Evolutionary conservation across 2,113 vertebrate genomes (phyloP), one percentile per base, ranked within the genome.

Genomic region (Aplodontia rufa): DNA sequence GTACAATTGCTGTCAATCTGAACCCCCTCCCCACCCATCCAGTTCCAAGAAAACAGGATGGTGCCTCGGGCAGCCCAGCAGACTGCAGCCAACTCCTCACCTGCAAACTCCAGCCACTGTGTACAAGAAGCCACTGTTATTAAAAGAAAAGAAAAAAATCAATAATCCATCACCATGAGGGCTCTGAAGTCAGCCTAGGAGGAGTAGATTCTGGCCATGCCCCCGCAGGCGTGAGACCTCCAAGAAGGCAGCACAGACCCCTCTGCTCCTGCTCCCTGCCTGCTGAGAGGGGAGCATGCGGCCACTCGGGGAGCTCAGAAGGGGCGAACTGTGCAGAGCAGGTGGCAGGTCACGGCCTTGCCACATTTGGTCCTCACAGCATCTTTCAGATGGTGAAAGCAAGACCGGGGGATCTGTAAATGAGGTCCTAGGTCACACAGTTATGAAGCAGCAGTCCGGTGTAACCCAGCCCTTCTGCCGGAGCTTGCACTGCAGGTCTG

Each of bases 71-170:
- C 64, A 30, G 24, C 28, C n/a, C 28, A 62, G 47, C 47, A 47
- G 35, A 5, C 72, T 75, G 13, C 35, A 16, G 0, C 62, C 40
- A 10, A 49, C 26, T 94, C 71, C 72, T 32, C 30, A 37, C n/a
- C n/a, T n/a, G n/a, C 64, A 89, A 28, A 83, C n/a, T 78, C 60
- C 58, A 20, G 90, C 28, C 68, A 69, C 47, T 81, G 26, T 85
- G 49, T 79, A 68, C 14, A 12, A 85, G 68, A 87, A 94, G 28
- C 45, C 71, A 69, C 37, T 47, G 58, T 97, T 94, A 97, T 96
- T 96, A 82, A 95, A 87, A 79, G 68, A 40, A 93, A 93, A 96
- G 75, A 95, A 94, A 95, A 94, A 97, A 96, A 96, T 96, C 95
- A 97, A 93, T 97, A 97, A 92, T 75, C 90, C 72, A 94, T 97